Conservation (phyloP, 2,888 invertebrate genomes). For the Drosophila buzzatii region DNA sequence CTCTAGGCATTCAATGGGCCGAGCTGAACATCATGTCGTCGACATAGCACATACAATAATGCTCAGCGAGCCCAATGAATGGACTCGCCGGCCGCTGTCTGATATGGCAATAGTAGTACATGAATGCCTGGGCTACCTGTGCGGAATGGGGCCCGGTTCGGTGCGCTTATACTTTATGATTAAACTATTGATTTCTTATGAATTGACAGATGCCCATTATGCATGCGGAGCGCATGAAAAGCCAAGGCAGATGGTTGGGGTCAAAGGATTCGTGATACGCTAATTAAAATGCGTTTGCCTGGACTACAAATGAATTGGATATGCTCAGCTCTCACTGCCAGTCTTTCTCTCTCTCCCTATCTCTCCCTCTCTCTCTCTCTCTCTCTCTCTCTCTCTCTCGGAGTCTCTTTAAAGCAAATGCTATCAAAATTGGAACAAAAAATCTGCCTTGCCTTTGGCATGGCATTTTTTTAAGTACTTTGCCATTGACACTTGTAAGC, state of each 20-base stretch:
- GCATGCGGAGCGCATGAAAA: conserved; percentile 35
- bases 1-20: conserved; percentile 62
- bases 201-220: conserved; percentile 68
- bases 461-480: conserved; percentile 44
- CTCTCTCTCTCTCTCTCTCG: background rate
- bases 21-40: conserved; percentile 27
- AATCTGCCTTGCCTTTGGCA: conserved; percentile 22
- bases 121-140: background rate
- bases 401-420: conserved; percentile 36
- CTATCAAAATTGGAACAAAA: conserved; percentile 21
- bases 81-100: conserved; percentile 34
- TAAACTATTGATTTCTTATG: conserved; percentile 73
- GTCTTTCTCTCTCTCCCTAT: too few species aligned
- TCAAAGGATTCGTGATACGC: conserved; percentile 56
- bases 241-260: conserved; percentile 5
- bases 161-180: conserved; percentile 68
- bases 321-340: background rate
- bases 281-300: conserved; percentile 68
- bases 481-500: conserved; percentile 73
- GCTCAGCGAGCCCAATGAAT: conserved; percentile 51
- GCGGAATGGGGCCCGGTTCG: conserved; percentile 45
- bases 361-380: background rate
- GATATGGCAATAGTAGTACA: conserved; percentile 13
- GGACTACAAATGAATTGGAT: conserved; percentile 51
- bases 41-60: conserved; percentile 32